phyloP scores from a whole-genome alignment of 2,888 invertebrate genomes.

The Habroteleia sp. region DNA sequence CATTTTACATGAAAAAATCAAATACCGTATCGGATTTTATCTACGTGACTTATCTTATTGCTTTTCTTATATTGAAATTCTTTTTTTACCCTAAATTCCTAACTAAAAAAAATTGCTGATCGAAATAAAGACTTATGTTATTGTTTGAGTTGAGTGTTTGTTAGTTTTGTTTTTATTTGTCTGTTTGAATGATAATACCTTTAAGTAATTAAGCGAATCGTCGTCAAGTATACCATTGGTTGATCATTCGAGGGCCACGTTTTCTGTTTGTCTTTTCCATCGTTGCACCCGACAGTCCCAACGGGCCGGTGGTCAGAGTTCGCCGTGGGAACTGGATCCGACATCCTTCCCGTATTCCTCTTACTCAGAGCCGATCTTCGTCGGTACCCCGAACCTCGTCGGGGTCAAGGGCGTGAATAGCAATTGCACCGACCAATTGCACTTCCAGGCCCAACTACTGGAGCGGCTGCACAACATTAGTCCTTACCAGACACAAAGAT shows the following conservation, averaged over 20 bases:
- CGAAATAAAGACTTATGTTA: too few relatives aligned
- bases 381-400: conserved; percentile 69
- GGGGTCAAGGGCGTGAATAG: conserved; percentile 68
- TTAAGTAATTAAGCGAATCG: too few relatives aligned
- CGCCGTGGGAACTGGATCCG: conserved; percentile 77
- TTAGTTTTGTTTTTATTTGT: too few relatives aligned
- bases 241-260: conserved; percentile 38
- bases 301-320: conserved; percentile 73
- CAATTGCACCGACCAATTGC: conserved; percentile 76
- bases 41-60: too few relatives aligned
- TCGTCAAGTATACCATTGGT: conserved; percentile 14
- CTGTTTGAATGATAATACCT: too few relatives aligned
- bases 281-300: conserved; percentile 48
- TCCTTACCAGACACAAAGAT: conserved; percentile 79
- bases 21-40: too few relatives aligned
- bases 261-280: conserved; percentile 36
- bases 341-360: conserved; percentile 73
- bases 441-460: conserved; percentile 82
- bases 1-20: too few relatives aligned
- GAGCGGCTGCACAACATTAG: conserved; percentile 82
- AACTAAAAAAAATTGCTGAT: too few relatives aligned
- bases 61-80: too few relatives aligned
- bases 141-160: too few relatives aligned
- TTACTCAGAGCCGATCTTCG: conserved; percentile 73
- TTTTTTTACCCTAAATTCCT: too few relatives aligned